phyloP scores from a whole-genome alignment of 92 coral and sea anemone species.

The Palythoa grandiflora region DNA sequence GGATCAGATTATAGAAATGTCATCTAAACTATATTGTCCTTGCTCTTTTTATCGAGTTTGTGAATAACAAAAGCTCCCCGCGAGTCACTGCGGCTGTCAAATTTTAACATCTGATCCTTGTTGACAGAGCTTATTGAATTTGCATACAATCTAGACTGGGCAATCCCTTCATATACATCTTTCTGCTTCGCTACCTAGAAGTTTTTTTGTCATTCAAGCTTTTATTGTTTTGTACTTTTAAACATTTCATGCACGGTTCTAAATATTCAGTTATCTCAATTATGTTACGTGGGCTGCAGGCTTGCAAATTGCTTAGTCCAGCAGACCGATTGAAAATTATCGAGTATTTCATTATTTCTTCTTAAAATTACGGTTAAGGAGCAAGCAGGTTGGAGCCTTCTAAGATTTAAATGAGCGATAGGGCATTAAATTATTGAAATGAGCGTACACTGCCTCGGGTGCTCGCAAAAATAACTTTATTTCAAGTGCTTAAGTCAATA shows the following conservation, averaged over 20 bases:
- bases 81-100: constrained; percentile 30
- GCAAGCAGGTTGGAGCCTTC: constrained; percentile 26
- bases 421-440: background rate
- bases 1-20: constrained; percentile 33
- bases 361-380: background rate
- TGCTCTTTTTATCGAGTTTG: constrained; percentile 16
- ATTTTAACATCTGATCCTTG: background rate
- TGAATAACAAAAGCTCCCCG: constrained; percentile 42
- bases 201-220: background rate
- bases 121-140: constrained; percentile 25
- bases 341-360: background rate
- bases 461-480: constrained; percentile 20
- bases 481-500: constrained; percentile 14
- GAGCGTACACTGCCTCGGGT: background rate
- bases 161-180: constrained; percentile 27
- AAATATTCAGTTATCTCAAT: constrained; percentile 1
- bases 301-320: background rate
- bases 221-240: background rate
- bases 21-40: constrained; percentile 7
- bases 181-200: background rate
- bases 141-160: constrained; percentile 49
- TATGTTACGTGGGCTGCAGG: background rate
- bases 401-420: background rate
- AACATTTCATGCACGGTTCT: background rate
- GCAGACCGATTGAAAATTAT: background rate